Conservation (phyloP, 2,113 vertebrate genomes). For the Prunella himalayana region DNA sequence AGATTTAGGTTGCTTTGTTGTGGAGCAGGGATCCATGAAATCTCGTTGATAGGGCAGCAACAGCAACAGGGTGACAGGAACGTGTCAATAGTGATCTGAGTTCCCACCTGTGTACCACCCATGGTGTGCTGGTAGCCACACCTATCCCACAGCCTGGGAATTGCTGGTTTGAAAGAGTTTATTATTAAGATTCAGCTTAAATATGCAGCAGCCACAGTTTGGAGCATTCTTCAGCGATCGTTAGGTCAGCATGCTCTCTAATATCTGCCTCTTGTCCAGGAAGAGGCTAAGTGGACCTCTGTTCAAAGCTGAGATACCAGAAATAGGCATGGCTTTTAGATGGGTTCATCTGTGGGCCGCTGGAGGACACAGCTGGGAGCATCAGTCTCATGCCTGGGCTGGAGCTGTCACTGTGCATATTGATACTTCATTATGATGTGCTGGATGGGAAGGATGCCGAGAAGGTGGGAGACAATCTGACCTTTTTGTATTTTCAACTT, state of each 20-base stretch:
- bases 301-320: background rate
- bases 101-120: background rate
- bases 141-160: background rate
- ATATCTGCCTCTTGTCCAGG: background rate
- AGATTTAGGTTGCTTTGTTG: background rate
- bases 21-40: background rate
- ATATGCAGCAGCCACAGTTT: background rate
- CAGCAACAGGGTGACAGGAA: background rate
- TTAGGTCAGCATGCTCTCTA: background rate
- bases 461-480: slow-evolving; percentile 4
- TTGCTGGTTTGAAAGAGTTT: background rate
- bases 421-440: background rate
- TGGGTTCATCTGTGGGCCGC: background rate
- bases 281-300: background rate
- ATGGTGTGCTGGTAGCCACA: background rate
- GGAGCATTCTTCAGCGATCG: background rate
- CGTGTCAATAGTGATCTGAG: background rate
- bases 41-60: fast-evolving
- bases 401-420: slow-evolving; percentile 13
- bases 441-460: background rate
- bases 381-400: background rate
- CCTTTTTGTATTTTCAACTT: slow-evolving; percentile 19
- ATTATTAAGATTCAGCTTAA: background rate
- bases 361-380: background rate
- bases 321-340: background rate